phyloP scores from a whole-genome alignment of 2,888 invertebrate genomes.

The Drosophila parthenogenetica region DNA sequence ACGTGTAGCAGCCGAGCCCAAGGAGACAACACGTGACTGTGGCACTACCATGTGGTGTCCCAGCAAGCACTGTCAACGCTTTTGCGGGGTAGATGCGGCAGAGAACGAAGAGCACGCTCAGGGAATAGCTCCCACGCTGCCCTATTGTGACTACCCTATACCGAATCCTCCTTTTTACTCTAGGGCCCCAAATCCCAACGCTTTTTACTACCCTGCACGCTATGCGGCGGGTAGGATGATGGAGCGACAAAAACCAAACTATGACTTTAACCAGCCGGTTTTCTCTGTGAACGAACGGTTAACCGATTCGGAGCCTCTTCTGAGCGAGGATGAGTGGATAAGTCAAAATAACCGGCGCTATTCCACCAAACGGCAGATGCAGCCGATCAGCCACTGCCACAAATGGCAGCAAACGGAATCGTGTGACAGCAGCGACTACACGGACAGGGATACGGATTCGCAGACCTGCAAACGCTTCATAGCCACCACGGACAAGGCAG shows the following conservation, averaged over 20 bases:
- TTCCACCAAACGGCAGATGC: conserved; percentile 30
- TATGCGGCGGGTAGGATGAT: neutral
- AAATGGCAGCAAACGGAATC: conserved; percentile 31
- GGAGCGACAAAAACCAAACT: too few species aligned
- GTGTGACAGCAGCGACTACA: neutral
- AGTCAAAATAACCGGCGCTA: conserved; percentile 4
- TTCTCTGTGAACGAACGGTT: too few species aligned
- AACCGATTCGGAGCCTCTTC: too few species aligned
- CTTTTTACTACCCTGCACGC: neutral
- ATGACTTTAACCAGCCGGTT: too few species aligned
- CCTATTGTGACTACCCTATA: too few species aligned
- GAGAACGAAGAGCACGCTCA: neutral
- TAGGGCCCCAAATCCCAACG: too few species aligned
- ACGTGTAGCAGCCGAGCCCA: neutral
- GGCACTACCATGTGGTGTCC: conserved; percentile 74
- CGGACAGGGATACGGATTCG: neutral
- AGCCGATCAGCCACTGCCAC: conserved; percentile 25
- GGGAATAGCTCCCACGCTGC: neutral
- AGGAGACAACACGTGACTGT: conserved; percentile 36
- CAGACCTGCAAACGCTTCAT: neutral
- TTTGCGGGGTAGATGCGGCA: neutral
- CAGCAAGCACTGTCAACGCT: conserved; percentile 26
- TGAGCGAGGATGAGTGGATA: conserved; percentile 38
- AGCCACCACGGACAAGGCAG: conserved; percentile 34
- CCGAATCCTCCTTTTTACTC: too few species aligned